These are phyloP conservation scores for Alfaro cultratus DNA, from an alignment of 2,797 vertebrate genomes.

Conservation along the genomic window DNA sequence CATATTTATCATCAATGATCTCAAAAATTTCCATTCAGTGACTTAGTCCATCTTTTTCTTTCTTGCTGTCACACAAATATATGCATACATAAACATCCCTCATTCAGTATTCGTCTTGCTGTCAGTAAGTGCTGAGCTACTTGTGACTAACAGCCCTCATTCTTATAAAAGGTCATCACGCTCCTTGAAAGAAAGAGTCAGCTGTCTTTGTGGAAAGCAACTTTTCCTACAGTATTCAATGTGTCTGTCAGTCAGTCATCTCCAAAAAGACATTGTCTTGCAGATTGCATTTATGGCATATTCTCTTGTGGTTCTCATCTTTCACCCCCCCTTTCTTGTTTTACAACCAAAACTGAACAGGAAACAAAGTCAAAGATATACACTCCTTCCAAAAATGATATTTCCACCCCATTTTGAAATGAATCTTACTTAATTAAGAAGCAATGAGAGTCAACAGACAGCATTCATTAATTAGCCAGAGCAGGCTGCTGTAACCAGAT, in stretches of 20 bases:
- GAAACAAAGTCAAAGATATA: slow-evolving; percentile 45
- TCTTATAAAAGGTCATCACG: slow-evolving; percentile 68
- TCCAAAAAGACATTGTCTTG: background rate
- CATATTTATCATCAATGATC: slow-evolving; percentile 51
- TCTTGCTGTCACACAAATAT: background rate
- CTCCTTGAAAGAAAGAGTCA: slow-evolving; percentile 68
- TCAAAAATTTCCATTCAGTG: slow-evolving; percentile 20
- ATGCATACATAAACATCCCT: slow-evolving; percentile 34
- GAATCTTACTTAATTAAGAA: slow-evolving; percentile 85
- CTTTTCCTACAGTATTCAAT: slow-evolving; percentile 66
- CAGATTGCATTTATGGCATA: slow-evolving; percentile 38
- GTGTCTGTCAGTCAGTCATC: slow-evolving; percentile 35
- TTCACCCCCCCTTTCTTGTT: background rate
- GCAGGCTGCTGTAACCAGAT: slow-evolving; percentile 86
- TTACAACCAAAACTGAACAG: slow-evolving; percentile 49
- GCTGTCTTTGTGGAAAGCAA: slow-evolving; percentile 75
- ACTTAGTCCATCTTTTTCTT: background rate
- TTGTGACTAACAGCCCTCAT: slow-evolving; percentile 72
- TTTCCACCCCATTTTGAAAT: slow-evolving; percentile 78
- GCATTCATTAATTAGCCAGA: slow-evolving; percentile 86
- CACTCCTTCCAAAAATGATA: slow-evolving; percentile 44
- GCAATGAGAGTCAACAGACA: slow-evolving; percentile 85
- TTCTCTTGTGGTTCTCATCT: background rate
- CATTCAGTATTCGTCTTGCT: slow-evolving; percentile 66
- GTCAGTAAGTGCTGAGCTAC: slow-evolving; percentile 76